Evolutionary conservation across 2,888 invertebrate genomes (phyloP), one percentile per base, ranked within the genome.

Genomic region (Hypena proboscidalis): DNA sequence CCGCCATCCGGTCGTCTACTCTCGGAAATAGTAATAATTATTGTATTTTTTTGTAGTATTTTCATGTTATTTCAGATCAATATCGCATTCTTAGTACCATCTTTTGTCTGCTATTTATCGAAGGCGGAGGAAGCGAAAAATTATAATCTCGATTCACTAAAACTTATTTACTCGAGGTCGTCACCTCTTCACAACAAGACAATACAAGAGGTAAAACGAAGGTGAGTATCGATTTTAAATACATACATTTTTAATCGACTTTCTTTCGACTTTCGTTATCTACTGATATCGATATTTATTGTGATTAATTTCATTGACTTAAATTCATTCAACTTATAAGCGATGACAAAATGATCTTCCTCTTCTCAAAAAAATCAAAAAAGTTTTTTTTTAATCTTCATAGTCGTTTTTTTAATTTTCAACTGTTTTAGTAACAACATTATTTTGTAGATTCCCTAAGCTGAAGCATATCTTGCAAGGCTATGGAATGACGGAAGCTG

Each of bases 401-500:
- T n/a, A n/a, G n/a, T n/a, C n/a, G n/a, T n/a, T n/a, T n/a, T n/a
- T n/a, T 30, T 29, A 13, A 39, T 32, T 25, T 27, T 19, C 13
- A 1, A 4, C 5, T 15, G 17, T 4, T 8, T 34, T 30, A 17
- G 3, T 17, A 17, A 17, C 25, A 6, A 6, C 3, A 17, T 36
- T 13, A 9, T 26, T 1, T 42, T 35, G 1, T 42, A 84, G 84
- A 43, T 77, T 81, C 34, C 81, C 80, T 4, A 72, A 73, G 1
- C 58, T 85, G 7, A 53, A 68, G 39, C 47, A 67, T 43, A 50
- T 83, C 19, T 45, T 82, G 36, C 85, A 86, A 80, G 84, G 85
- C 2, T 86, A 87, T 29, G 85, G 85, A 6, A 81, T 85, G 83
- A 85, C 84, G 4, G 86, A 86, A 58, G 74, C 80, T 17, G 85